Evolutionary conservation across 2,888 invertebrate genomes (phyloP).

Genomic region (Bedellia somnulentella): DNA sequence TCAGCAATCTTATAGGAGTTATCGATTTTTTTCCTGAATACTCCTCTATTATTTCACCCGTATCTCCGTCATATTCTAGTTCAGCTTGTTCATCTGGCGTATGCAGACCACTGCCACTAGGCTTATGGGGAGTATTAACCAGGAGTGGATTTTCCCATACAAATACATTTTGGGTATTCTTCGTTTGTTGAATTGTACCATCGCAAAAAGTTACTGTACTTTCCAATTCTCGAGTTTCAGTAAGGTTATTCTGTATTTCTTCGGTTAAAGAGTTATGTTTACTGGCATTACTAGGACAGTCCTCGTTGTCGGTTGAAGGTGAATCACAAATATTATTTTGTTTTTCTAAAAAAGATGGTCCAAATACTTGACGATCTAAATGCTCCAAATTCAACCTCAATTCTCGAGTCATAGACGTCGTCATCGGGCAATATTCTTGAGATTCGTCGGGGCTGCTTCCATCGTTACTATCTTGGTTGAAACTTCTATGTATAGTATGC

Average conservation of each 20-base stretch:
- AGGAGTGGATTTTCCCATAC: conserved; percentile 81
- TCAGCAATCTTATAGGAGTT: conserved; percentile 67
- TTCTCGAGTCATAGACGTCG: conserved; percentile 84
- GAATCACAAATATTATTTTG: conserved; percentile 42
- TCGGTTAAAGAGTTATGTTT: conserved; percentile 24
- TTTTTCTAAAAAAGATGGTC: conserved; percentile 43
- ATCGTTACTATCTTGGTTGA: conserved; percentile 41
- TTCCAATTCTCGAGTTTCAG: too few relatives aligned
- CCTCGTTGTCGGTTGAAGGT: conserved; percentile 41
- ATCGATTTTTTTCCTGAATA: conserved; percentile 68
- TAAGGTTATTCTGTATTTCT: conserved; percentile 31
- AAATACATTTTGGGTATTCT: conserved; percentile 70
- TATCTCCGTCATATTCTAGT: conserved; percentile 66
- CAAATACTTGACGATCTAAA: conserved; percentile 82
- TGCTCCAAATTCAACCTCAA: conserved; percentile 80
- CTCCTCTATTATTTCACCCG: conserved; percentile 64
- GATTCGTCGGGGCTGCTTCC: conserved; percentile 78
- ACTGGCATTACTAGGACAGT: conserved; percentile 24
- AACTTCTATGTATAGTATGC: conserved; percentile 24
- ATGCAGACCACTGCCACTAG: conserved; percentile 50
- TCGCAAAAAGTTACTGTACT: too few relatives aligned
- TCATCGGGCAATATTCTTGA: conserved; percentile 84
- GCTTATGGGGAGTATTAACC: conserved; percentile 34
- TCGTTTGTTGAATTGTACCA: conserved; percentile 29
- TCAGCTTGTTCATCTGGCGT: conserved; percentile 76